Percentiles rank a stretch among this genome's conserved stretches.
These are phyloP conservation scores for Spisula solida DNA, from an alignment of 2,888 invertebrate genomes.

Conservation along the genomic window DNA sequence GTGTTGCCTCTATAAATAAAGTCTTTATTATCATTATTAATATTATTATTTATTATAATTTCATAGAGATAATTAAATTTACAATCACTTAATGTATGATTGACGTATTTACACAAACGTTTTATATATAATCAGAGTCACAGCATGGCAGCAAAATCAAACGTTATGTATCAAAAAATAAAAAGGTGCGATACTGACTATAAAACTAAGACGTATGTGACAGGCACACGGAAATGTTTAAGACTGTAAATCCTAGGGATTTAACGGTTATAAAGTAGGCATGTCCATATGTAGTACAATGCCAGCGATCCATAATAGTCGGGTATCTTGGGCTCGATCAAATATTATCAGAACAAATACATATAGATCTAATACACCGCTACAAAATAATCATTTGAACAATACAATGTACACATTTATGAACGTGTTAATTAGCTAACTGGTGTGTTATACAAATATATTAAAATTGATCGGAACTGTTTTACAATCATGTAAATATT, in stretches of 20 bases:
- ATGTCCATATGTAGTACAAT: background rate
- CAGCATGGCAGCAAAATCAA: background rate
- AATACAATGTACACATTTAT: background rate
- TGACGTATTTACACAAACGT: conserved; percentile 7
- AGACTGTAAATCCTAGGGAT: background rate
- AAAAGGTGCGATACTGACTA: background rate
- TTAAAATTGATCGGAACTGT: conserved; percentile 1
- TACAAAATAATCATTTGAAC: background rate
- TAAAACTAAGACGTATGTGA: background rate
- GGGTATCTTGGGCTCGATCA: background rate
- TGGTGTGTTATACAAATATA: background rate
- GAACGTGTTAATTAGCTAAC: conserved; percentile 1
- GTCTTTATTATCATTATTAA: no score
- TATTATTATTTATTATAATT: no score
- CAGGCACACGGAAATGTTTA: background rate
- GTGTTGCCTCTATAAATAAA: no score
- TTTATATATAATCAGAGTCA: background rate
- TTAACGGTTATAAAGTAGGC: background rate
- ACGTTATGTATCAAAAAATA: no score
- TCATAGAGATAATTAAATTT: background rate
- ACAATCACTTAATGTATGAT: background rate
- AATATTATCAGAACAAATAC: background rate
- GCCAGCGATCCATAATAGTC: background rate
- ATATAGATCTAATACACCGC: background rate
- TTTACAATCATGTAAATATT: background rate